Percentiles rank a stretch among this genome's conserved stretches.
Conservation (phyloP, 2,888 invertebrate genomes). For the Hirudinaria manillensis region DNA sequence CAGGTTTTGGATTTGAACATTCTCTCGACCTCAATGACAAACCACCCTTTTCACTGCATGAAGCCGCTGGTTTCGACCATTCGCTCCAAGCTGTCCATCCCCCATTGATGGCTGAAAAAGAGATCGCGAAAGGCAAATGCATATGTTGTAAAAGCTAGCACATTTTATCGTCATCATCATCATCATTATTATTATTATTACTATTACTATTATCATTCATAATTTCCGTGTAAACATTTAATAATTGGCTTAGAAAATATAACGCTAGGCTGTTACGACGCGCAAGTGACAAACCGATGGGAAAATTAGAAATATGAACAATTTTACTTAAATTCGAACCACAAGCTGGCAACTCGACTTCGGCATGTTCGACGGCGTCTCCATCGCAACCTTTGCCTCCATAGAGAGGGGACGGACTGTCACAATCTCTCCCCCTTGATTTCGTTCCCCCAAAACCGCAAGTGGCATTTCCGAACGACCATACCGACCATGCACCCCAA, state of each 20-base stretch:
- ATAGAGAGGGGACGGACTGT: conserved; percentile 47
- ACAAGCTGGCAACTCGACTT: conserved; percentile 46
- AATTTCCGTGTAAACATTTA: too few relatives aligned
- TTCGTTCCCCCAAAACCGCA: conserved; percentile 48
- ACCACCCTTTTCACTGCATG: conserved; percentile 35
- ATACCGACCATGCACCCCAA: conserved; percentile 20
- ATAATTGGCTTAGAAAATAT: too few relatives aligned
- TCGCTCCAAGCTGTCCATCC: conserved; percentile 35
- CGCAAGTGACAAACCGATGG: too few relatives aligned
- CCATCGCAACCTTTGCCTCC: conserved; percentile 50
- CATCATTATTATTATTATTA: too few relatives aligned
- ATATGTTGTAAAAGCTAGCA: too few relatives aligned
- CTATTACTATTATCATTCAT: too few relatives aligned
- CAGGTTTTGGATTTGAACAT: conserved; percentile 32
- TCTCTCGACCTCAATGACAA: conserved; percentile 8
- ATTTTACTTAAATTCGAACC: conserved; percentile 29
- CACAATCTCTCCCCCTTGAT: conserved; percentile 45
- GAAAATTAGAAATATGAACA: too few relatives aligned
- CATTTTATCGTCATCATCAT: too few relatives aligned
- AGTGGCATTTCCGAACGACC: conserved; percentile 33
- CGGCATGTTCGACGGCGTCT: conserved; percentile 40
- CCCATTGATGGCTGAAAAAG: conserved; percentile 28
- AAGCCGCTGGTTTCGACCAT: conserved; percentile 32
- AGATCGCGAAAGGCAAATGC: too few relatives aligned
- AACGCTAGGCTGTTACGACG: too few relatives aligned